These are phyloP conservation scores for Aphrocallistes beatrix DNA, from an alignment of 37 sponge, comb jelly and placozoan species.

Conservation along the genomic window DNA sequence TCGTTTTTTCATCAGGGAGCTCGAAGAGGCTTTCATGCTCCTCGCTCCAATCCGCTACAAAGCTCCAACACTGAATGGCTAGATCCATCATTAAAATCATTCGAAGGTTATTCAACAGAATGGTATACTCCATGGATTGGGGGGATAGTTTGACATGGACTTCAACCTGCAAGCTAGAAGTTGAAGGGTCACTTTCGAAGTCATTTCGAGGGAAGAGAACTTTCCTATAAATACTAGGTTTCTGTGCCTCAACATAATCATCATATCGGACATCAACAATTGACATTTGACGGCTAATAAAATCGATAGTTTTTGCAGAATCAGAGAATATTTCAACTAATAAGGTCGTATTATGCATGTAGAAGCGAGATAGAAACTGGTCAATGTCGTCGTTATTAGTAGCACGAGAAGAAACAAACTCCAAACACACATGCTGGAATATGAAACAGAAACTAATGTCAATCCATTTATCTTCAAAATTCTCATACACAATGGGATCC, in stretches of 20 bases:
- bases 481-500: slow-evolving; percentile 43
- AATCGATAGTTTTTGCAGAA: background rate
- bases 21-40: background rate
- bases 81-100: background rate
- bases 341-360: background rate
- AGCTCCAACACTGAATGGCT: background rate
- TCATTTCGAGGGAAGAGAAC: background rate
- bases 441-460: background rate
- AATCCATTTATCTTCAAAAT: background rate
- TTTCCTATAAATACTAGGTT: background rate
- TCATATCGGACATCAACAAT: background rate
- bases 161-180: background rate
- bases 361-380: background rate
- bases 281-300: background rate
- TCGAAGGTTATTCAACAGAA: background rate
- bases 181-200: background rate
- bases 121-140: background rate
- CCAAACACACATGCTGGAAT: background rate
- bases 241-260: background rate
- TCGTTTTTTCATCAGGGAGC: too few species aligned
- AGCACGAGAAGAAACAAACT: background rate
- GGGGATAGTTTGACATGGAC: background rate
- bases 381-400: background rate
- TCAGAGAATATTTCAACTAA: background rate
- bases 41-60: background rate